phyloP scores from a whole-genome alignment of 2,797 vertebrate species.

The Hipposideros larvatus region DNA sequence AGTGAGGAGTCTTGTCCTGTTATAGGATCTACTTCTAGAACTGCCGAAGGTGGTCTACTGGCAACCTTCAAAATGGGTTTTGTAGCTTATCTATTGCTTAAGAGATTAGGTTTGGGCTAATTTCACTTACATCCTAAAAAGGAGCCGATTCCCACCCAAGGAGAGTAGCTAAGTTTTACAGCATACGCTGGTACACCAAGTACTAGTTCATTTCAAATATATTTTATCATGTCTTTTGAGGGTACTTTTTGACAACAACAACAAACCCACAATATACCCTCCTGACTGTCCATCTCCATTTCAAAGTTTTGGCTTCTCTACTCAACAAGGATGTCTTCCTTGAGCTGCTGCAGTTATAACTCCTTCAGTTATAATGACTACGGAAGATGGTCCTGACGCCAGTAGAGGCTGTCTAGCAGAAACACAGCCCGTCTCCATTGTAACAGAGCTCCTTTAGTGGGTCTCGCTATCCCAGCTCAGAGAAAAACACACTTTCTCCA shows the following conservation, averaged over 20 bases:
- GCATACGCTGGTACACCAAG: constrained; percentile 33
- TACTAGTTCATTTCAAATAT: constrained; percentile 22
- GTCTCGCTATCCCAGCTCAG: constrained; percentile 53
- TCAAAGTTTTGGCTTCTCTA: constrained; percentile 69
- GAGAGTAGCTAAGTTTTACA: constrained; percentile 51
- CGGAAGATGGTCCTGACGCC: constrained; percentile 18
- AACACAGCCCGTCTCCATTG: constrained; percentile 49
- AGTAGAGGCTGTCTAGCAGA: constrained; percentile 12
- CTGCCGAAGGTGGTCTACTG: not conserved
- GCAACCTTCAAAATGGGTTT: not conserved
- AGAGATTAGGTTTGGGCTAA: not conserved
- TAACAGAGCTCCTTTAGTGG: constrained; percentile 58
- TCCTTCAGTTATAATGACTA: constrained; percentile 17
- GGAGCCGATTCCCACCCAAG: constrained; percentile 15
- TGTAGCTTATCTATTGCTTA: constrained; percentile 18
- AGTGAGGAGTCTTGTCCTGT: not conserved
- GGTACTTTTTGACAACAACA: constrained; percentile 18
- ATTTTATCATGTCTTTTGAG: constrained; percentile 35
- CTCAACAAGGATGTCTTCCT: constrained; percentile 58
- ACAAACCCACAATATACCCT: constrained; percentile 42
- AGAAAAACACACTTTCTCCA: constrained; percentile 74
- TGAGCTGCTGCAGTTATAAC: not conserved
- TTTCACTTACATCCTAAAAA: constrained; percentile 64
- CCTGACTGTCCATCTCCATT: constrained; percentile 61
- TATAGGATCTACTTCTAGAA: constrained; percentile 10